Base-by-base conservation (phyloP, 2,113 vertebrate genomes). In the Triplophysa rosa region DNA sequence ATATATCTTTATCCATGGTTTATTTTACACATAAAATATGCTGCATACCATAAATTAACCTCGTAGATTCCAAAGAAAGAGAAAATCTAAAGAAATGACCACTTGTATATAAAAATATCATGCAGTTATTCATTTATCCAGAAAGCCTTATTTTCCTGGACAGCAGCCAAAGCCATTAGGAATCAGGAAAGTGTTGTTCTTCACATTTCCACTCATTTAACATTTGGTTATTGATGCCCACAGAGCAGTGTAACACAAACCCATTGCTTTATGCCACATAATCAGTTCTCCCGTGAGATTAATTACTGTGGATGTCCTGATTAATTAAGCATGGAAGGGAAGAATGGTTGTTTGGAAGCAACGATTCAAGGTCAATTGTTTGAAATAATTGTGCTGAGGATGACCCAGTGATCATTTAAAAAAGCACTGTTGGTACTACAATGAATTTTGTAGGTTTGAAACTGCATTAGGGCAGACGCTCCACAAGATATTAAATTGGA, bases 371-470 rank as follows among this genome's bases (percentile, higher is more conserved):
- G 83, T 85, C 83, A 83, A 61, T 89, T 84, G 87, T 59, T 78
- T 79, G 80, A 88, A 84, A 87, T 88, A 88, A 90, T 91, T 90
- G 86, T 79, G 72, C 83, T 87, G 89, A 81, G 82, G 84, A 85
- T 76, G 85, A 89, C 82, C 87, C 83, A 84, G 83, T 86, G 56
- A 79, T 77, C 73, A 47, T 72, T 77, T 11, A 72, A 71, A 67
- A 52, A 45, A 52, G 62, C 62, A 59, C 24, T 47, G 40, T 26
- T 47, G 40, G 2, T 26, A 47, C 37, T 45, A 74, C 21, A 74
- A 26, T 7, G 58, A 14, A 17, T 26, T 24, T 26, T 62, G 58
- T 11, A 24, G 37, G 21, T 45, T 61, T 23, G 0, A 17, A 54
- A 19, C 49, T 17, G 4, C 17, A 54, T 54, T 6, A 45, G 11